Conservation (phyloP, 2,113 vertebrate species). For the Telmatochromis brachygnathus region DNA sequence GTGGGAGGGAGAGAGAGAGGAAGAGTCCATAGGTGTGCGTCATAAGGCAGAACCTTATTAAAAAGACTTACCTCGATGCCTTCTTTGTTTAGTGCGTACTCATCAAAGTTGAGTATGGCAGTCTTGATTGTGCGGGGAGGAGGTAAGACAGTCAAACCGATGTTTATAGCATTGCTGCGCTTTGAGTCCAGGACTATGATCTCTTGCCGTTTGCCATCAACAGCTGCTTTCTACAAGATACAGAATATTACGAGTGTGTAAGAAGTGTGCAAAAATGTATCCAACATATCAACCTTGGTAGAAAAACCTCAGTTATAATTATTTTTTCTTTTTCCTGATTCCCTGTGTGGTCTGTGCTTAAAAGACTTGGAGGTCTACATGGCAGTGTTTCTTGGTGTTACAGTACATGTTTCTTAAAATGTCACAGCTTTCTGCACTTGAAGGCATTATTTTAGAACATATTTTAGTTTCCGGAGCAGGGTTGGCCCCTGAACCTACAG, state of each 20-base stretch:
- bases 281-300: not conserved
- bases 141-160: conserved; percentile 93
- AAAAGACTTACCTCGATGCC: conserved; percentile 87
- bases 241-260: not conserved
- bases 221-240: conserved; percentile 82
- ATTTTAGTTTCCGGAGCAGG: not conserved
- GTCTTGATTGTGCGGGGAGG: conserved; percentile 97
- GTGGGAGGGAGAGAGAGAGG: not conserved
- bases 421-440: not conserved
- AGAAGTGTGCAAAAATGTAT: not conserved
- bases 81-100: conserved; percentile 98
- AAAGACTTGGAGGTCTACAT: not conserved
- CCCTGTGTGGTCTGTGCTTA: not conserved
- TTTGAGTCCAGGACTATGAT: conserved; percentile 96
- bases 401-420: not conserved
- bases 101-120: conserved; percentile 97
- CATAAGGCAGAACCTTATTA: not conserved
- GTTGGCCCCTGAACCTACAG: not conserved
- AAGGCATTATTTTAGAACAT: not conserved
- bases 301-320: not conserved
- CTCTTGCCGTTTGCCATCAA: conserved; percentile 94
- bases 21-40: not conserved
- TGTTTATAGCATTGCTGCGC: conserved; percentile 96
- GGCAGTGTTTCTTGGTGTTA: not conserved
- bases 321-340: not conserved